Evolutionary conservation across 2,113 vertebrate genomes (phyloP).

Genomic region (Ochotona princeps): DNA sequence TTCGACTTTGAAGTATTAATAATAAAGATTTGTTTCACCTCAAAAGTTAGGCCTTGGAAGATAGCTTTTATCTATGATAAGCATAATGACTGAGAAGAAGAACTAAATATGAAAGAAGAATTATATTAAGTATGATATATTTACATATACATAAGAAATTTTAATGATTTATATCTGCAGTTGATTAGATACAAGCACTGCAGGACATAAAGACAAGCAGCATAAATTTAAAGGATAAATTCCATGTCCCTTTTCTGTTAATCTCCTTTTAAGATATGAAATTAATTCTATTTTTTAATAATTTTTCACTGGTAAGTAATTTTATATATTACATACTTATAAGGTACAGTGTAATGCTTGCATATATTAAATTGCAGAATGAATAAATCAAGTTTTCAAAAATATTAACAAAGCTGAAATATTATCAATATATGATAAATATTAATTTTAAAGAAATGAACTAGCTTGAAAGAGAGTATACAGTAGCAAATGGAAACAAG

Average conservation of each 20-base stretch:
- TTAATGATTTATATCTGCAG: not conserved
- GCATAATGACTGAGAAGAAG: not conserved
- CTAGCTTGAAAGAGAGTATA: not conserved
- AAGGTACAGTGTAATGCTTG: not conserved
- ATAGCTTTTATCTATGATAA: not conserved
- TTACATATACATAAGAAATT: not conserved
- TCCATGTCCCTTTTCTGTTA: not conserved
- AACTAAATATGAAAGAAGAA: not conserved
- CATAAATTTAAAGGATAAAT: not conserved
- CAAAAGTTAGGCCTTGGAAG: not conserved
- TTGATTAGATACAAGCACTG: not conserved
- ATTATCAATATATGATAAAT: not conserved
- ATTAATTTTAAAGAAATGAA: not conserved
- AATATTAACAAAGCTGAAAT: not conserved
- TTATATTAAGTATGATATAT: too few species aligned
- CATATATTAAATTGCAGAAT: not conserved
- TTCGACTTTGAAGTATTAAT: too few species aligned
- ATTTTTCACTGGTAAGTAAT: not conserved
- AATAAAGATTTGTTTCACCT: too few species aligned
- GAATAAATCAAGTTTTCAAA: not conserved
- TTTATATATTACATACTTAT: not conserved
- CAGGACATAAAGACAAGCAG: not conserved
- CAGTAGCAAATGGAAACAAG: not conserved
- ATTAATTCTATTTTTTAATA: not conserved
- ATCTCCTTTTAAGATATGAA: slow-evolving; percentile 9